phyloP scores from a whole-genome alignment of 2,888 invertebrate species.

The Chrysopilus asiliformis region DNA sequence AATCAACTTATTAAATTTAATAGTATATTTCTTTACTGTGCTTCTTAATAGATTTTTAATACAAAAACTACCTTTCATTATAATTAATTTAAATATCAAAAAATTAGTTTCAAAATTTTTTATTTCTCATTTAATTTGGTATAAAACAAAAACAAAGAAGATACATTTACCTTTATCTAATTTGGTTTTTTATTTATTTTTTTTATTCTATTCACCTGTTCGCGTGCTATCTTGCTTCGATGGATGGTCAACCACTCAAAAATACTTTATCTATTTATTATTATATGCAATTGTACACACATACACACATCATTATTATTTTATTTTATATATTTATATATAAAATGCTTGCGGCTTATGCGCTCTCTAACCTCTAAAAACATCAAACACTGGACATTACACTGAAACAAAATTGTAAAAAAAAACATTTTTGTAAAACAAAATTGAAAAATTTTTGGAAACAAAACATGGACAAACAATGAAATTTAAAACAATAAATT shows the following conservation, averaged over 20 bases:
- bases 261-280: conserved; percentile 7
- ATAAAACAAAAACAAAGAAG: not conserved
- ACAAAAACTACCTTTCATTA: no score
- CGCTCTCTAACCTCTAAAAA: conserved; percentile 11
- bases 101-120: no score
- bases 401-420: no score
- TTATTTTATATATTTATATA: conserved; percentile 7
- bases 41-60: no score
- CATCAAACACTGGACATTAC: no score
- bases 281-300: conserved; percentile 2
- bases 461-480: conserved; percentile 7
- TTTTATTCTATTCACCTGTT: conserved; percentile 32
- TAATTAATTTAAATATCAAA: no score
- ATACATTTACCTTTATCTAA: conserved; percentile 8
- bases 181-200: conserved; percentile 21
- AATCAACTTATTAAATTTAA: no score
- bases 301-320: not conserved
- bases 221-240: conserved; percentile 33
- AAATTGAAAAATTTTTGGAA: conserved; percentile 6
- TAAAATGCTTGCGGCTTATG: conserved; percentile 10
- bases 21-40: no score
- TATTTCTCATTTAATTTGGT: no score
- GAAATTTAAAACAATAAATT: conserved; percentile 7
- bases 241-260: conserved; percentile 25
- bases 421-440: conserved; percentile 10